phyloP scores from a whole-genome alignment of 2,797 vertebrate genomes.

The Hybognathus amarus region DNA sequence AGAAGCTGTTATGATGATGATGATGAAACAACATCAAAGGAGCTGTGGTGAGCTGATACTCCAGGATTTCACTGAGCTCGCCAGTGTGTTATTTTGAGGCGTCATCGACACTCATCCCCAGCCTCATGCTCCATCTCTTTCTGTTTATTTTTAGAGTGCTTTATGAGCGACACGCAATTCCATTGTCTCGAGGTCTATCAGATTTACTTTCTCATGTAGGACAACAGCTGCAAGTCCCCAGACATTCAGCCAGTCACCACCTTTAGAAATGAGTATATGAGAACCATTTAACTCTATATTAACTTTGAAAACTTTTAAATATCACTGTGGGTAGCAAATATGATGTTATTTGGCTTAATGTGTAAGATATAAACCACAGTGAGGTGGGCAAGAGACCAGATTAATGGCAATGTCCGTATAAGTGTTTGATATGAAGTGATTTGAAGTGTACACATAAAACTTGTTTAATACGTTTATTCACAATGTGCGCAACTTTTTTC shows the following conservation, averaged over 20 bases:
- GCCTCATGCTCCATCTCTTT: slow-evolving; percentile 43
- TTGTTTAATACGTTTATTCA: background rate
- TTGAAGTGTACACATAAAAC: no score
- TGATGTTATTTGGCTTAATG: slow-evolving; percentile 1
- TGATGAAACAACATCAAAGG: slow-evolving; percentile 43
- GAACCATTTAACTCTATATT: slow-evolving; percentile 6
- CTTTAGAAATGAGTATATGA: slow-evolving; percentile 43
- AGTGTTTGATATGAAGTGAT: background rate
- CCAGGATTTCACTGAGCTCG: slow-evolving; percentile 16
- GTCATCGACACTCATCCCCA: slow-evolving; percentile 23
- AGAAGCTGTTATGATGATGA: slow-evolving; percentile 19
- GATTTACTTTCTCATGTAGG: slow-evolving; percentile 41
- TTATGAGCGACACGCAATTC: slow-evolving; percentile 50
- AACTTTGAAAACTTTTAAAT: slow-evolving; percentile 18
- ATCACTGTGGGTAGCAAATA: background rate
- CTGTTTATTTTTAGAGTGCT: slow-evolving; percentile 63
- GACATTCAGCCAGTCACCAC: slow-evolving; percentile 32
- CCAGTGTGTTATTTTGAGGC: slow-evolving; percentile 24
- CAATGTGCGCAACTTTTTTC: no score
- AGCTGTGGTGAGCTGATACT: slow-evolving; percentile 9
- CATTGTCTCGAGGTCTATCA: slow-evolving; percentile 59
- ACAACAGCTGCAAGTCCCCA: slow-evolving; percentile 49
- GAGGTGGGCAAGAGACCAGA: background rate
- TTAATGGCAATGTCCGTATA: background rate
- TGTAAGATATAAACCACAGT: background rate